phyloP scores from a whole-genome alignment of 1,140 invertebrate species.

The Drosophila takahashii region DNA sequence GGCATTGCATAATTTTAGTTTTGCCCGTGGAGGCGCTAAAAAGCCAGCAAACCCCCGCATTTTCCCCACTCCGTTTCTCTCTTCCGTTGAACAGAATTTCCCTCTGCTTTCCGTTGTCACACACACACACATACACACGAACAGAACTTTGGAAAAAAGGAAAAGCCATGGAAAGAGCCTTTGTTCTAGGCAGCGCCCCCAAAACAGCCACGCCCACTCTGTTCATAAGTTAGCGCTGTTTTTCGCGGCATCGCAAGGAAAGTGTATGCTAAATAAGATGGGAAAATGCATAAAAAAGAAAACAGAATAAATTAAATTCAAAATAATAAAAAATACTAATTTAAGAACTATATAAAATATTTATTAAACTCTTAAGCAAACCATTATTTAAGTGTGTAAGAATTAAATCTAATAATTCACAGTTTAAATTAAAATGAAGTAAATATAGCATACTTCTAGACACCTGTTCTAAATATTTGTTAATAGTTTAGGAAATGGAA shows the following conservation, averaged over 20 bases:
- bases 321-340: no score
- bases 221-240: conserved; percentile 4
- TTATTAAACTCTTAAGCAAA: no score
- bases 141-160: conserved; percentile 1
- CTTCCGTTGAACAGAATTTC: conserved; percentile 41
- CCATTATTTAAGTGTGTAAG: no score
- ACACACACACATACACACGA: conserved; percentile 49
- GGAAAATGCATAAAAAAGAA: not conserved
- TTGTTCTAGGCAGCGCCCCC: conserved; percentile 7
- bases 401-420: not conserved
- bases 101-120: conserved; percentile 57
- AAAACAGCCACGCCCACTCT: conserved; percentile 1
- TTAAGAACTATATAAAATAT: no score
- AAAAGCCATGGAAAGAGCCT: conserved; percentile 1
- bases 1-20: conserved; percentile 79
- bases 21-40: conserved; percentile 64
- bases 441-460: not conserved
- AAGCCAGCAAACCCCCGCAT: conserved; percentile 53
- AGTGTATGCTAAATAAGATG: not conserved
- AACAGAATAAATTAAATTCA: no score
- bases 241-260: not conserved
- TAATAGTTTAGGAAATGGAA: no score
- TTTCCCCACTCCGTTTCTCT: conserved; percentile 8
- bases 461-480: not conserved
- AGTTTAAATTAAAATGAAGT: no score